These are phyloP conservation scores for Elegia similella DNA, from an alignment of 2,888 invertebrate species.

Conservation along the genomic window DNA sequence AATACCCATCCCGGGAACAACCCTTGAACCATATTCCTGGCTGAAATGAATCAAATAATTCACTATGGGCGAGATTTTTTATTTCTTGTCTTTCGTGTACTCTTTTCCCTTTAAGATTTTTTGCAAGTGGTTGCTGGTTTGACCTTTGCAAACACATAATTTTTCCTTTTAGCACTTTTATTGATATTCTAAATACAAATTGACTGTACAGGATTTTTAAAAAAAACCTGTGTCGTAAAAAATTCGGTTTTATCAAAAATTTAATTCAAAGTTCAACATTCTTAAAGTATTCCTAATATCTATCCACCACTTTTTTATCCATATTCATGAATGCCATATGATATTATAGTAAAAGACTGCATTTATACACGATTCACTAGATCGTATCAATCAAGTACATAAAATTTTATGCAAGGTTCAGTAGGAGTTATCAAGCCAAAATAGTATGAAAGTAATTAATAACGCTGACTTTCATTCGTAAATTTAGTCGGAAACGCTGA, in stretches of 20 bases:
- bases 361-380: background rate
- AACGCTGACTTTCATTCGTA: background rate
- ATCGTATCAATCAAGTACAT: background rate
- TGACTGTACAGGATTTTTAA: too few relatives aligned
- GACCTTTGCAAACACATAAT: background rate
- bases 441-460: background rate
- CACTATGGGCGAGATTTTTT: too few relatives aligned
- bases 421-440: background rate
- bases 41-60: too few relatives aligned
- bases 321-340: constrained; percentile 31
- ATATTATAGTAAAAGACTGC: constrained; percentile 8
- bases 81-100: too few relatives aligned
- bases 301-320: constrained; percentile 22
- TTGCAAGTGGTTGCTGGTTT: background rate
- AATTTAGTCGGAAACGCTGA: too few relatives aligned
- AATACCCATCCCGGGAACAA: too few relatives aligned
- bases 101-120: too few relatives aligned
- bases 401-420: background rate
- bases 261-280: too few relatives aligned
- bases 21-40: too few relatives aligned
- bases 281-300: background rate
- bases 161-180: background rate
- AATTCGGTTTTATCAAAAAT: too few relatives aligned
- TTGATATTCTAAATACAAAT: background rate
- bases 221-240: too few relatives aligned